Conservation (phyloP, 2,888 invertebrate species). For the Allacma fusca region DNA sequence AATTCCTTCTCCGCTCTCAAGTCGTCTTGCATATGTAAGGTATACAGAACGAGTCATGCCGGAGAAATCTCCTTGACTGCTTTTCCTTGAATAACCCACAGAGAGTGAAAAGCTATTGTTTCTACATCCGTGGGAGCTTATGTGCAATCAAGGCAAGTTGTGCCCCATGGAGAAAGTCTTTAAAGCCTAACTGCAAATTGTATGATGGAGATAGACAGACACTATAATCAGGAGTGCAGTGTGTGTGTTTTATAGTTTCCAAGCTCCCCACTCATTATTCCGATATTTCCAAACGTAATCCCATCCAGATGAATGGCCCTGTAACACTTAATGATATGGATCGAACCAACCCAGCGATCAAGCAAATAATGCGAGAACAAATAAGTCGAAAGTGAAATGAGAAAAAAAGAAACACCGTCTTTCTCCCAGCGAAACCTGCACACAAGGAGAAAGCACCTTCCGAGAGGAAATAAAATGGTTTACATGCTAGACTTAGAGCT, state of each 20-base stretch:
- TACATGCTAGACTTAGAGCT: too few relatives aligned
- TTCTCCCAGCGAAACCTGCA: too few relatives aligned
- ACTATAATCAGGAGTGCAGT: not conserved
- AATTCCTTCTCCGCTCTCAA: too few relatives aligned
- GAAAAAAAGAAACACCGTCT: too few relatives aligned
- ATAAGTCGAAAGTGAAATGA: too few relatives aligned
- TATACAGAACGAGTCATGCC: too few relatives aligned
- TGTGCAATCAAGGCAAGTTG: slow-evolving; percentile 4
- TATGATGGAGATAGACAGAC: slow-evolving; percentile 16
- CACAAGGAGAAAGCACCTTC: too few relatives aligned
- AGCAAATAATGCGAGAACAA: too few relatives aligned
- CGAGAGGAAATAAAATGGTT: too few relatives aligned
- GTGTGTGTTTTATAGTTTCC: not conserved
- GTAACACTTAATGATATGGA: slow-evolving; percentile 9
- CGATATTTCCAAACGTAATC: slow-evolving; percentile 12
- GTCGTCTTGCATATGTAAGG: too few relatives aligned
- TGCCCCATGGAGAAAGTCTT: slow-evolving; percentile 12
- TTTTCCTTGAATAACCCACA: not conserved
- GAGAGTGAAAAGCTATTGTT: slow-evolving; percentile 14
- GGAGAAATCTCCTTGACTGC: too few relatives aligned
- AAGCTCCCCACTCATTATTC: slow-evolving; percentile 10
- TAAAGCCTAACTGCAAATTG: slow-evolving; percentile 16
- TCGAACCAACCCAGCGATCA: not conserved
- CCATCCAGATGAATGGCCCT: slow-evolving; percentile 1
- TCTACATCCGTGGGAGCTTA: not conserved